Percentiles rank a stretch among this genome's conserved stretches.
phyloP scores from a whole-genome alignment of 2,113 vertebrate species.

The Triplophysa rosa region DNA sequence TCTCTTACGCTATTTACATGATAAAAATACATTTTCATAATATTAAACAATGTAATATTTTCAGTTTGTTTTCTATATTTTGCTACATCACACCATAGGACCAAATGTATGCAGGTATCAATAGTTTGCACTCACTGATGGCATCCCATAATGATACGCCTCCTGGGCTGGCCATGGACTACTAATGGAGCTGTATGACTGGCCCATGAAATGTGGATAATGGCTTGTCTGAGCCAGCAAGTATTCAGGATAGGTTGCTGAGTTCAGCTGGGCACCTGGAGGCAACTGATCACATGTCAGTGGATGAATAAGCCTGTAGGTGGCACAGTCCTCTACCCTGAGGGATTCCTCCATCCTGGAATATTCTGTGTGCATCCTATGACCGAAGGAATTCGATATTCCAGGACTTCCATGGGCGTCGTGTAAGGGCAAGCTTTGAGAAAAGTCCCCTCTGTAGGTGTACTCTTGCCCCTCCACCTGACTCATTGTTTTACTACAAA shows the following conservation, averaged over 20 bases:
- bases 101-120: background rate
- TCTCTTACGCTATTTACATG: too few relatives aligned
- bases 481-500: constrained; percentile 1
- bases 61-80: too few relatives aligned
- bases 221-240: constrained; percentile 17
- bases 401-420: background rate
- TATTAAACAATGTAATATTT: too few relatives aligned
- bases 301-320: constrained; percentile 21
- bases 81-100: background rate
- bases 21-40: too few relatives aligned
- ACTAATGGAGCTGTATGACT: constrained; percentile 2
- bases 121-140: constrained; percentile 53
- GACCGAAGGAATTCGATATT: constrained; percentile 3
- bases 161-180: constrained; percentile 46
- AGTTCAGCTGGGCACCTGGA: constrained; percentile 7
- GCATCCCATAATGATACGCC: constrained; percentile 46
- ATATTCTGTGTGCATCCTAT: background rate
- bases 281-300: constrained; percentile 24
- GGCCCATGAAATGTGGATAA: constrained; percentile 27
- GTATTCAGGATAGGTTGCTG: constrained; percentile 27
- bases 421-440: background rate
- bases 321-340: constrained; percentile 5
- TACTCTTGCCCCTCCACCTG: background rate
- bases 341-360: constrained; percentile 19
- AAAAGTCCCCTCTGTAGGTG: background rate